Percentiles rank a stretch among this genome's conserved stretches.
These are phyloP conservation scores for Drosophila yakuba DNA, from an alignment of 1,140 invertebrate species.

Conservation along the genomic window DNA sequence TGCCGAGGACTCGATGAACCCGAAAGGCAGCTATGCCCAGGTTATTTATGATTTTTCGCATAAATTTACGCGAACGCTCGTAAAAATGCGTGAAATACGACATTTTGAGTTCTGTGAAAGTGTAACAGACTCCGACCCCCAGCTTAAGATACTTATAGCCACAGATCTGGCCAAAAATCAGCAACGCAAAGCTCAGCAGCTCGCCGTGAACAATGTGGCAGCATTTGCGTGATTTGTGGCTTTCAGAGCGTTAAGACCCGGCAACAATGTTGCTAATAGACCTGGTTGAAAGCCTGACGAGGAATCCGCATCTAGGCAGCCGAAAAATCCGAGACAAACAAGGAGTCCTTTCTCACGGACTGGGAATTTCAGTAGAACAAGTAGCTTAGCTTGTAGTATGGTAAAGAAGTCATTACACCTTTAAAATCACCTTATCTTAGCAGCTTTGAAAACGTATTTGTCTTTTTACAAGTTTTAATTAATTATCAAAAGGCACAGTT, in stretches of 20 bases:
- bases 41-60: constrained; percentile 81
- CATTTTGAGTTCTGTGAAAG: constrained; percentile 83
- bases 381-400: constrained; percentile 5
- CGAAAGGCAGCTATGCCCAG: constrained; percentile 29
- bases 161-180: constrained; percentile 7
- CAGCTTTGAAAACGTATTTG: too few relatives aligned
- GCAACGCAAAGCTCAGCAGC: constrained; percentile 50
- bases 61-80: constrained; percentile 82
- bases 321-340: neutral
- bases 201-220: constrained; percentile 74
- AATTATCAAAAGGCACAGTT: too few relatives aligned
- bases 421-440: neutral
- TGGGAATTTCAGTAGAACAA: constrained; percentile 28
- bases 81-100: constrained; percentile 81
- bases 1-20: constrained; percentile 15
- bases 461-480: too few relatives aligned
- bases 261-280: constrained; percentile 82
- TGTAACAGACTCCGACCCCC: constrained; percentile 57
- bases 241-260: constrained; percentile 56
- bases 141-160: neutral
- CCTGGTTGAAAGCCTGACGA: constrained; percentile 25
- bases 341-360: constrained; percentile 18
- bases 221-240: constrained; percentile 73
- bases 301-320: constrained; percentile 28
- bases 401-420: neutral